Base-by-base conservation (phyloP, 92 coral and sea anemone genomes). In the Parazoanthus darwini region DNA sequence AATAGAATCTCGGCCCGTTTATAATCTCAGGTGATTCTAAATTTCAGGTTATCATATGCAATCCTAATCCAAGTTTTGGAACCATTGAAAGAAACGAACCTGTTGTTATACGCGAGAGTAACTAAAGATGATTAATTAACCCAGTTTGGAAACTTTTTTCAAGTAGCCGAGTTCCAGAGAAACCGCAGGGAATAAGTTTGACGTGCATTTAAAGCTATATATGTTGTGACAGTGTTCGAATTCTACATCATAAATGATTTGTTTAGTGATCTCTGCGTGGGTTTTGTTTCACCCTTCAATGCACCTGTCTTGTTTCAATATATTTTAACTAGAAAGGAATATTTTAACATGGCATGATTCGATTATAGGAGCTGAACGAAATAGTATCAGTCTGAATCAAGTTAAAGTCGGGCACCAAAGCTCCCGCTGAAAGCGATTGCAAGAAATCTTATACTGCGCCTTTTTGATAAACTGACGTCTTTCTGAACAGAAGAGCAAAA, bases 291-390 rank as follows among this genome's bases (percentile, higher is more conserved):
- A 33, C 9, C 23, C 51, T 13, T 43, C 33, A 44, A 33, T 54
- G 72, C 85, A 80, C 85, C 85, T 80, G 85, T 26, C 85, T 15
- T 67, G 46, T 80, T 58, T 56, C 18, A 80, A 56, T 14, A 36
- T 29, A n/a, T 58, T 58, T 80, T 80, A 54, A 25, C 14, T 33
- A 80, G 71, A 7, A 26, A 56, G 18, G 73, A 35, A 80, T 58
- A 56, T 58, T 80, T 79, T 80, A 58, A 20, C 72, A 58, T 80
- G 63, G 46, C 42, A 80, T 33, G 70, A 54, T 51, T 33, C 56
- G 68, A 54, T 56, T 80, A 80, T 54, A 54, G 59, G 59, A 54
- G 59, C 65, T 54, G 85, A 35, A n/a, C 43, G 82, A 77, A 22
- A 1, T 48, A 63, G 70, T 9, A 20, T 63, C 58, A 39, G 42